Evolutionary conservation across 1,140 invertebrate species (phyloP).

Genomic region (Brachionus paranguensis): DNA sequence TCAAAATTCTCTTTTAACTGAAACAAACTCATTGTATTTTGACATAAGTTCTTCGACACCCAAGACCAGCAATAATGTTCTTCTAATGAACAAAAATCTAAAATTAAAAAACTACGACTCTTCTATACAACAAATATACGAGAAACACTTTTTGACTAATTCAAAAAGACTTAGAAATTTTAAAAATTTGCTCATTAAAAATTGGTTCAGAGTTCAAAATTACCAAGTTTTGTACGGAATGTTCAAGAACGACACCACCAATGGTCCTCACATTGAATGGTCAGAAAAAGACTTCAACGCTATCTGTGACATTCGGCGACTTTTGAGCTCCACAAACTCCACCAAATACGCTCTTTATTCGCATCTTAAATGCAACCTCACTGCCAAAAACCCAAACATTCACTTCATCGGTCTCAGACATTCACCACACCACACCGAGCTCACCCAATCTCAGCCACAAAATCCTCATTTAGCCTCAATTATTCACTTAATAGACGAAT

Average conservation of each 20-base stretch:
- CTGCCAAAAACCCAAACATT: background rate
- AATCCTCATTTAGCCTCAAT: background rate
- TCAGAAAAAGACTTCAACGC: background rate
- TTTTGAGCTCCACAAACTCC: background rate
- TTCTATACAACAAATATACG: conserved; percentile 3
- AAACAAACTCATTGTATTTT: conserved; percentile 1
- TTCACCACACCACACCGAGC: background rate
- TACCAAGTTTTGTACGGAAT: conserved; percentile 9
- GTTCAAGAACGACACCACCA: background rate
- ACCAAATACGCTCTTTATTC: background rate
- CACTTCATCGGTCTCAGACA: conserved; percentile 21
- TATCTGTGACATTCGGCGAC: background rate
- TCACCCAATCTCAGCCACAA: background rate
- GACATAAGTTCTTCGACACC: background rate
- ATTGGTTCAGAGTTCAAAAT: background rate
- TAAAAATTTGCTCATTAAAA: background rate
- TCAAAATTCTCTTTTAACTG: background rate
- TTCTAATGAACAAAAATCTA: background rate
- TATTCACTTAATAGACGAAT: background rate
- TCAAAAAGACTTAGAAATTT: conserved; percentile 25
- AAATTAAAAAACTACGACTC: background rate
- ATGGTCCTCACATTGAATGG: conserved; percentile 14
- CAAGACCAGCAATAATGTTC: background rate
- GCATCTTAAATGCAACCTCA: background rate
- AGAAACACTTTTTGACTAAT: background rate